Evolutionary conservation across 64 coral and sea anemone species (phyloP).

Genomic region (Porites lutea): DNA sequence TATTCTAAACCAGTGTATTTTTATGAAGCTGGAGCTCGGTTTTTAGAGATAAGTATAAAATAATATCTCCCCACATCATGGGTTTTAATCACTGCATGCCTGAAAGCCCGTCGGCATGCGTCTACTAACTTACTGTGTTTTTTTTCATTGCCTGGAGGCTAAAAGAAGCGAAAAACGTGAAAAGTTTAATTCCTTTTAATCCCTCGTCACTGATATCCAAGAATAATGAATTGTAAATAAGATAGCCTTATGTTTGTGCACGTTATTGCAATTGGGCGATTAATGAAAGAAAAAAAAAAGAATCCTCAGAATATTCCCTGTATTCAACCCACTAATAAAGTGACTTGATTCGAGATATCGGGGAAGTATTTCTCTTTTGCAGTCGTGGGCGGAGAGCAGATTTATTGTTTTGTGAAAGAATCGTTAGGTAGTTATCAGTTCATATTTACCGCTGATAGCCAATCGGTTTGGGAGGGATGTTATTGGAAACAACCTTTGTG

Average conservation of each 20-base stretch:
- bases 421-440: conserved; percentile 1
- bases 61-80: neutral
- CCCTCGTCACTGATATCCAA: neutral
- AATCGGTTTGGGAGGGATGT: neutral
- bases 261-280: neutral
- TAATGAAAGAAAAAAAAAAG: conserved; percentile 1
- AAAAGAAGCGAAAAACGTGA: neutral
- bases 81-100: neutral
- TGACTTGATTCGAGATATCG: neutral
- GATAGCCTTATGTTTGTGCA: conserved; percentile 13
- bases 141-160: too few species aligned
- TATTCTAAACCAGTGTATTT: neutral
- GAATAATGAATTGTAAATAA: conserved; percentile 40
- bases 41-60: neutral
- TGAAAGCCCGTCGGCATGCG: neutral
- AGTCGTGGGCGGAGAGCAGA: neutral
- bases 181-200: neutral
- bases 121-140: neutral
- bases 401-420: conserved; percentile 3
- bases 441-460: neutral
- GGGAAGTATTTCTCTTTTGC: neutral
- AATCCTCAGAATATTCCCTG: neutral
- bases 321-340: conserved; percentile 10
- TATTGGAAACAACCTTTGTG: neutral
- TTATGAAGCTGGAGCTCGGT: neutral